Base-by-base conservation (phyloP, 2,888 invertebrate species). In the Pseudococcus jackbeardsleyi region DNA sequence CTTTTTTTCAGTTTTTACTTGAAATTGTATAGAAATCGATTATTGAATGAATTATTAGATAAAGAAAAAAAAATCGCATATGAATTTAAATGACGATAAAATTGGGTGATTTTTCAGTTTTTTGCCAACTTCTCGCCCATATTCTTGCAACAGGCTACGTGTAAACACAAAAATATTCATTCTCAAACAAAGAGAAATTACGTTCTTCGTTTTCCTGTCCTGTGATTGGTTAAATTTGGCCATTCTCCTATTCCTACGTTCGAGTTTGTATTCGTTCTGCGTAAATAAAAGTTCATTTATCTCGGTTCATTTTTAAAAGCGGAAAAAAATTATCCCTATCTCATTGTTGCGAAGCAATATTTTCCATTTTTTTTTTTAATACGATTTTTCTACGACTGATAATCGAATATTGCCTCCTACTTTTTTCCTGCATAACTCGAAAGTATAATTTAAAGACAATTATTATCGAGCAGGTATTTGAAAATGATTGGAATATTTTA, bases 161-260 rank as follows among this genome's bases (percentile, higher is more conserved):
- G 9, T 7, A 33, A 33, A n/a, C 33, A 17, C 39, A 39, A 39
- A 12, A 77, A 77, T 22, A 64, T 17, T 46, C 17, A 17, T 5
- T 9, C 8, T 82, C 42, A 12, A 82, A 46, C 79, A 82, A 82
- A 82, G 79, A 46, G 79, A 82, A 82, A 82, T 46, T 82, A 82
- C 79, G 79, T 82, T 42, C 26, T 82, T 82, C 79, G 79, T 82
- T 82, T 82, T 82, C 79, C 79, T 82, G 46, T 46, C 33, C 8
- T 19, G 8, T 82, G 19, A 82, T 82, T 82, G 79, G 79, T 46
- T 46, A 26, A 22, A 17, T 8, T 19, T 39, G 79, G 79, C 42
- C 26, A 42, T 79, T 82, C 79, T 42, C n/a, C 6, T 22, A 46
- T 42, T 46, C 19, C 19, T 12, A 19, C 79, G 42, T 42, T 22